Evolutionary conservation across 2,888 invertebrate species (phyloP).

Genomic region (Heteropelma amictum): DNA sequence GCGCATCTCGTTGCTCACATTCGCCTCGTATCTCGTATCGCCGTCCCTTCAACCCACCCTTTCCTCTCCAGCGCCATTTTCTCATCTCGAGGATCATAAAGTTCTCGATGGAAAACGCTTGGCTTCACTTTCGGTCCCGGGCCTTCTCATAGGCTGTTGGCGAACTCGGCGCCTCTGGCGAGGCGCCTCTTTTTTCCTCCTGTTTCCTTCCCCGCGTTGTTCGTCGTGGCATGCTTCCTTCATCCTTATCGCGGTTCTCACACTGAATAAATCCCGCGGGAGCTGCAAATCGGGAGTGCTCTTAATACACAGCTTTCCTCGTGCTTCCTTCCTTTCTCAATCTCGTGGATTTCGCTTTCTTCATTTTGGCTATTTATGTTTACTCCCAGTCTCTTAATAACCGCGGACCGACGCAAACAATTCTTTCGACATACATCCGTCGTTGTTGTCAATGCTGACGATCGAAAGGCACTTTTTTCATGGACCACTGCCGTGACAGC

Average conservation of each 20-base stretch:
- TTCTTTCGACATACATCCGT: too few species aligned
- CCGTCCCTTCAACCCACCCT: conserved; percentile 14
- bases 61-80: conserved; percentile 41
- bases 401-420: too few species aligned
- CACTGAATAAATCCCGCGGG: conserved; percentile 73
- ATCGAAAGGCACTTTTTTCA: too few species aligned
- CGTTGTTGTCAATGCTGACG: too few species aligned
- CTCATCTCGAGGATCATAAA: conserved; percentile 69
- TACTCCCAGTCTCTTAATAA: too few species aligned
- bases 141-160: conserved; percentile 71
- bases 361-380: too few species aligned
- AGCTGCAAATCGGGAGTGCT: conserved; percentile 62
- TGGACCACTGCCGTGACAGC: too few species aligned
- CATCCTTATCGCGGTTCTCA: conserved; percentile 57
- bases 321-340: conserved; percentile 1
- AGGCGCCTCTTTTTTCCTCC: background rate
- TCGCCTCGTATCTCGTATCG: background rate
- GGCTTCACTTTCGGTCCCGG: conserved; percentile 63
- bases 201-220: background rate
- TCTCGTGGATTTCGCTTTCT: background rate
- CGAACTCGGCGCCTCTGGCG: background rate
- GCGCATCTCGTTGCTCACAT: background rate
- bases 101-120: conserved; percentile 69
- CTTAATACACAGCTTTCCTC: conserved; percentile 65
- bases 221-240: background rate